phyloP scores from a whole-genome alignment of 2,113 vertebrate genomes.

The Eudyptes chrysolophus region DNA sequence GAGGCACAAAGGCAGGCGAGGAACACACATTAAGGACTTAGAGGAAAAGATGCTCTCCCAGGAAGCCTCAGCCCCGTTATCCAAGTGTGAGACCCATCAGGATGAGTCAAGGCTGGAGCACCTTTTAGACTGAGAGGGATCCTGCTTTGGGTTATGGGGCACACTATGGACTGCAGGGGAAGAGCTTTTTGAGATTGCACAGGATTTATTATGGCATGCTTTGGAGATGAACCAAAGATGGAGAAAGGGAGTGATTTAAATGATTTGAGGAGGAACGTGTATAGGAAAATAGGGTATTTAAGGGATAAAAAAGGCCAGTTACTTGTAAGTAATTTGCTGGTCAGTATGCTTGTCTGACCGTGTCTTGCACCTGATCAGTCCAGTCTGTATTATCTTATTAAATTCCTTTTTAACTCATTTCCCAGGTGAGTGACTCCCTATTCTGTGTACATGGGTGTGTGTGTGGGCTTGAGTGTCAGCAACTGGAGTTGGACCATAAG shows the following conservation, averaged over 20 bases:
- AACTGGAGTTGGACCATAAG: neutral
- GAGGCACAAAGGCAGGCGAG: neutral
- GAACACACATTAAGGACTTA: neutral
- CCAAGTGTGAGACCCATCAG: neutral
- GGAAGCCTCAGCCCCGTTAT: neutral
- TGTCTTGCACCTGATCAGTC: neutral
- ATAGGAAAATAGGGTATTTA: neutral
- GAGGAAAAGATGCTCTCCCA: neutral
- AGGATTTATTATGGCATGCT: neutral
- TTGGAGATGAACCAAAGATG: neutral
- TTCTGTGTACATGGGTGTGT: neutral
- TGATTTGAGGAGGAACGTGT: neutral
- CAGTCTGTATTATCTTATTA: neutral
- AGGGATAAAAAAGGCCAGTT: neutral
- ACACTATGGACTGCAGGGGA: neutral
- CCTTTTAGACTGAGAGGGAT: neutral
- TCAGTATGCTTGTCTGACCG: accelerated
- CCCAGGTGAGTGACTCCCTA: neutral
- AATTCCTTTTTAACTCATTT: neutral
- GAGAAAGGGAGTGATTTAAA: neutral
- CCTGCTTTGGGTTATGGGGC: neutral
- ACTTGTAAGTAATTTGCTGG: neutral
- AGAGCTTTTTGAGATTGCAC: neutral
- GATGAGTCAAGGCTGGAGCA: neutral
- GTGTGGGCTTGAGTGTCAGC: neutral